Percentiles rank a stretch among this genome's conserved stretches.
Conservation (phyloP, 2,888 invertebrate species). For the Falcaria lacertinaria region DNA sequence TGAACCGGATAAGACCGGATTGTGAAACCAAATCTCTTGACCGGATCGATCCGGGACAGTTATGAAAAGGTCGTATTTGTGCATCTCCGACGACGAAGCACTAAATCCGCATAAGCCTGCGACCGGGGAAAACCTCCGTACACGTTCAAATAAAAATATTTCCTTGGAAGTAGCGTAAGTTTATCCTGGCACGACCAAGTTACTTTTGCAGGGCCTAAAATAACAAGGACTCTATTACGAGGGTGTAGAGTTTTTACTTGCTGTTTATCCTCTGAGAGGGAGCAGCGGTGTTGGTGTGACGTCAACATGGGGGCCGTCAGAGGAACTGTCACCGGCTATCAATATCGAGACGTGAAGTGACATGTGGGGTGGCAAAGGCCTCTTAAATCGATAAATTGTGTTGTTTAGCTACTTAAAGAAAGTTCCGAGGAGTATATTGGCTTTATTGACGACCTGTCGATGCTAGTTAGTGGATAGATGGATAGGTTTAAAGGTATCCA, state of each 20-base stretch:
- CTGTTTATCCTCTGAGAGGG: conserved; percentile 6
- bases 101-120: conserved; percentile 58
- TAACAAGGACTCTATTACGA: conserved; percentile 25
- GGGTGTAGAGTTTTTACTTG: conserved; percentile 6
- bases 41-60: conserved; percentile 63
- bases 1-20: conserved; percentile 46
- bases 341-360: conserved; percentile 70
- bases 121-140: conserved; percentile 56
- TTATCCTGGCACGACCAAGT: conserved; percentile 26
- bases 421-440: conserved; percentile 65
- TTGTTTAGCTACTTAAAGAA: conserved; percentile 65
- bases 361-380: conserved; percentile 70
- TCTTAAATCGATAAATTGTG: conserved; percentile 72
- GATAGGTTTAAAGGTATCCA: no score
- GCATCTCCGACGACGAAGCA: conserved; percentile 31
- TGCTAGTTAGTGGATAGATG: conserved; percentile 32
- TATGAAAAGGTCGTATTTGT: conserved; percentile 66
- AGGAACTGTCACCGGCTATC: conserved; percentile 69
- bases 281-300: conserved; percentile 7
- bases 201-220: conserved; percentile 18
- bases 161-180: conserved; percentile 59
- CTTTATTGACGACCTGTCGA: conserved; percentile 65
- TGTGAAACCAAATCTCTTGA: conserved; percentile 54
- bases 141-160: conserved; percentile 63
- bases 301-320: conserved; percentile 53